phyloP scores from a whole-genome alignment of 2,113 vertebrate species.

The Neogobius melanostomus region DNA sequence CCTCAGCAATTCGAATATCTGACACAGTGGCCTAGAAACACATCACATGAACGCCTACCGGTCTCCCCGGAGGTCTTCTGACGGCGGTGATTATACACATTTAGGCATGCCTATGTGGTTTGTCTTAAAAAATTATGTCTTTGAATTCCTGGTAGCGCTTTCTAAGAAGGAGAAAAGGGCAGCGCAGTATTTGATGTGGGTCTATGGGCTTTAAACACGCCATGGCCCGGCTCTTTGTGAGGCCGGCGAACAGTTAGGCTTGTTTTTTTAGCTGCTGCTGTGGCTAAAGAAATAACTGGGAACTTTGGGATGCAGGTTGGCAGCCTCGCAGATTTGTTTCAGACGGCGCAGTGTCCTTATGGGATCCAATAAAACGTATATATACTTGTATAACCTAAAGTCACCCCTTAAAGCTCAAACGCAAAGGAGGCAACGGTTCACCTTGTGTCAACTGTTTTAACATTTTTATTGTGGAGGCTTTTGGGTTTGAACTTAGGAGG shows the following conservation, averaged over 20 bases:
- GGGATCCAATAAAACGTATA: slow-evolving; percentile 31
- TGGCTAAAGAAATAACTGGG: slow-evolving; percentile 60
- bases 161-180: slow-evolving; percentile 44
- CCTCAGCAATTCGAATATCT: slow-evolving; percentile 34
- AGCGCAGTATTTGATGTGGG: slow-evolving; percentile 70
- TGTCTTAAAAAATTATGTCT: slow-evolving; percentile 42
- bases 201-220: slow-evolving; percentile 41
- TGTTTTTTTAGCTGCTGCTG: slow-evolving; percentile 70
- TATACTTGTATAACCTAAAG: slow-evolving; percentile 33
- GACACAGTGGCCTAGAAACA: slow-evolving; percentile 55
- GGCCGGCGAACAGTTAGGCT: slow-evolving; percentile 45
- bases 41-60: slow-evolving; percentile 25
- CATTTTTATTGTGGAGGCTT: slow-evolving; percentile 1
- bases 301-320: slow-evolving; percentile 38
- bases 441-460: neutral
- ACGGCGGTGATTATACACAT: slow-evolving; percentile 44
- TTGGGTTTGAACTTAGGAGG: neutral
- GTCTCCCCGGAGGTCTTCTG: slow-evolving; percentile 68
- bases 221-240: slow-evolving; percentile 54
- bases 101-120: slow-evolving; percentile 54
- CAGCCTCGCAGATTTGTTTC: slow-evolving; percentile 32
- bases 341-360: slow-evolving; percentile 46
- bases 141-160: slow-evolving; percentile 59
- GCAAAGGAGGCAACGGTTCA: slow-evolving; percentile 11
- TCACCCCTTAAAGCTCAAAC: neutral